Evolutionary conservation across 2,113 vertebrate species (phyloP).

Genomic region (Glareola pratincola): DNA sequence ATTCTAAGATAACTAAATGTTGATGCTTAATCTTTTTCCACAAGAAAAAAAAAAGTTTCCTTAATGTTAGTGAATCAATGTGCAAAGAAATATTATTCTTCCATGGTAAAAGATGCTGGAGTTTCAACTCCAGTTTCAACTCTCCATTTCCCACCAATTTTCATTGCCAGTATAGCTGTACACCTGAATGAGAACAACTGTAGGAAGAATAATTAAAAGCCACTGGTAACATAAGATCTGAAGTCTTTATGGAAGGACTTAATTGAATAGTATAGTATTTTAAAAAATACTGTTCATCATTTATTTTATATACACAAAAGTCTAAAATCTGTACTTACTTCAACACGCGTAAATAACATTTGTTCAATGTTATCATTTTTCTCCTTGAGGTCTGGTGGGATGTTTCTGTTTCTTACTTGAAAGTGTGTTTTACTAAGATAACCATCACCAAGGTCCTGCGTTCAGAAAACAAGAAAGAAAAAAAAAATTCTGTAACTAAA

Average conservation of each 20-base stretch:
- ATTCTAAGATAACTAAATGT: background rate
- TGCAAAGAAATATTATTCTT: background rate
- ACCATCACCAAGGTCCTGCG: constrained; percentile 72
- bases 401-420: constrained; percentile 34
- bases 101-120: background rate
- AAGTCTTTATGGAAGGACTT: background rate
- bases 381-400: background rate
- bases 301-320: background rate
- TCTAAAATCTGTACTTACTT: constrained; percentile 66
- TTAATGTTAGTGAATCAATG: background rate
- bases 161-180: background rate
- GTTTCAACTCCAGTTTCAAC: no score
- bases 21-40: background rate
- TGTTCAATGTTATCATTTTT: background rate
- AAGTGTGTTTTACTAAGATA: constrained; percentile 77
- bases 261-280: background rate
- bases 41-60: background rate
- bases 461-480: constrained; percentile 45
- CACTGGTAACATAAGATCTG: background rate
- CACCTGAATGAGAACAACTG: background rate
- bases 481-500: background rate
- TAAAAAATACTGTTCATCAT: background rate
- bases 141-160: background rate
- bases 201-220: background rate
- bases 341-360: background rate